Evolutionary conservation across 1,140 invertebrate genomes (phyloP).

Genomic region (Dinoponera quadriceps): DNA sequence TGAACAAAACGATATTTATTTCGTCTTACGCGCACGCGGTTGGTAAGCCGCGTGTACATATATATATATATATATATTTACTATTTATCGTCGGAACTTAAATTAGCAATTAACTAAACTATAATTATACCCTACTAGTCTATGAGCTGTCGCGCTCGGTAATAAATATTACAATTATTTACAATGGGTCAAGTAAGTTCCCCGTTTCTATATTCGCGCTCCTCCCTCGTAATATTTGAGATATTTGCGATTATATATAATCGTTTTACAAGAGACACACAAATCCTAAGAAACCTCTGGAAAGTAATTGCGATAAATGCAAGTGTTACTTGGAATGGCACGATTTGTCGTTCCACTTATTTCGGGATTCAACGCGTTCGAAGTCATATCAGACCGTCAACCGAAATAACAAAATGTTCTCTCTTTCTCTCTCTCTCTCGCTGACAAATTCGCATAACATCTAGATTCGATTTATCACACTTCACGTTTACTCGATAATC

Average conservation of each 20-base stretch:
- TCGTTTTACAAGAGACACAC: constrained; percentile 47
- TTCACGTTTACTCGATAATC: constrained; percentile 80
- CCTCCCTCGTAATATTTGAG: constrained; percentile 32
- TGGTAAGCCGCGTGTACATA: not conserved
- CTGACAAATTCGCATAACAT: constrained; percentile 64
- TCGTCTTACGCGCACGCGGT: constrained; percentile 39
- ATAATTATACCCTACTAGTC: constrained; percentile 67
- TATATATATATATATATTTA: no score
- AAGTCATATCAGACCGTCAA: constrained; percentile 48
- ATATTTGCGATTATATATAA: constrained; percentile 67
- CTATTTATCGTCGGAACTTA: constrained; percentile 64
- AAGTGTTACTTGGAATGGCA: constrained; percentile 58
- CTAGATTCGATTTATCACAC: constrained; percentile 80
- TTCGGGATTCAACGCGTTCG: not conserved
- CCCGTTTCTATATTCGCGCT: constrained; percentile 58
- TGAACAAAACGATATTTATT: constrained; percentile 59
- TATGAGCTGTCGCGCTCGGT: constrained; percentile 76
- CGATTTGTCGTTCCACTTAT: constrained; percentile 56
- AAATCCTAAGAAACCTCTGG: constrained; percentile 50
- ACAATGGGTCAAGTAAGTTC: constrained; percentile 75
- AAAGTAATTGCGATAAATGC: constrained; percentile 57
- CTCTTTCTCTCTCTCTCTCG: no score
- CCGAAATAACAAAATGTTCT: constrained; percentile 70
- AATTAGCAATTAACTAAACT: constrained; percentile 74
- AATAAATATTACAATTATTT: constrained; percentile 86